Percentiles rank a stretch among this genome's conserved stretches.
phyloP scores from a whole-genome alignment of 1,140 invertebrate genomes.

The Triops longicaudatus region DNA sequence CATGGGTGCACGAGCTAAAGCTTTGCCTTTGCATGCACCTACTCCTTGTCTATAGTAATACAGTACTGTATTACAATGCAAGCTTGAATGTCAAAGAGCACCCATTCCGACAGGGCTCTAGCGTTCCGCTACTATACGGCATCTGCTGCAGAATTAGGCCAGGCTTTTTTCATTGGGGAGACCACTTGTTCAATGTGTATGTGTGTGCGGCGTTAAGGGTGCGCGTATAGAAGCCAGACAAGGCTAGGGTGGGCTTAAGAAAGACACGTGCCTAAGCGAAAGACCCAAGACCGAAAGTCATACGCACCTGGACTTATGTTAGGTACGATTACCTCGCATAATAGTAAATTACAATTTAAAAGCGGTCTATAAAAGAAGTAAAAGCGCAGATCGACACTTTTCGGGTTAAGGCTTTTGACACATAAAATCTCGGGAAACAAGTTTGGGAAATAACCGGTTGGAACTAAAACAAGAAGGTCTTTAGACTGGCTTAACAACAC shows the following conservation, averaged over 20 bases:
- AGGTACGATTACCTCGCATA: not conserved
- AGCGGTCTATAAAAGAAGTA: not conserved
- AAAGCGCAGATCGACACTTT: not conserved
- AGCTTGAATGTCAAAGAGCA: not conserved
- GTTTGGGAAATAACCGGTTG: not conserved
- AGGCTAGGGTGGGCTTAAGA: not conserved
- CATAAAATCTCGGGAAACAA: not conserved
- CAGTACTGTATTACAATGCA: not conserved
- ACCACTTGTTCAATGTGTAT: not conserved
- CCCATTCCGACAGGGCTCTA: not conserved
- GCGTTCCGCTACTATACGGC: not conserved
- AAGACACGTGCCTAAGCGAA: not conserved
- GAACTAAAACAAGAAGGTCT: not conserved
- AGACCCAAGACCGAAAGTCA: not conserved
- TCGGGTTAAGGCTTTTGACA: not conserved
- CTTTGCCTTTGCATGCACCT: not conserved
- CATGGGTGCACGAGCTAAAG: not conserved
- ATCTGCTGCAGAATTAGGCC: slow-evolving; percentile 9
- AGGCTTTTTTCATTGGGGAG: not conserved
- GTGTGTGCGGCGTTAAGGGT: not conserved
- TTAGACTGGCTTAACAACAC: too few species aligned
- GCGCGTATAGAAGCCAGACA: not conserved
- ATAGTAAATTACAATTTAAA: not conserved
- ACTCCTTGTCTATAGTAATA: too few species aligned
- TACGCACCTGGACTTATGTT: not conserved